phyloP scores from a whole-genome alignment of 2,113 vertebrate species.

The Oceanodroma tethys region DNA sequence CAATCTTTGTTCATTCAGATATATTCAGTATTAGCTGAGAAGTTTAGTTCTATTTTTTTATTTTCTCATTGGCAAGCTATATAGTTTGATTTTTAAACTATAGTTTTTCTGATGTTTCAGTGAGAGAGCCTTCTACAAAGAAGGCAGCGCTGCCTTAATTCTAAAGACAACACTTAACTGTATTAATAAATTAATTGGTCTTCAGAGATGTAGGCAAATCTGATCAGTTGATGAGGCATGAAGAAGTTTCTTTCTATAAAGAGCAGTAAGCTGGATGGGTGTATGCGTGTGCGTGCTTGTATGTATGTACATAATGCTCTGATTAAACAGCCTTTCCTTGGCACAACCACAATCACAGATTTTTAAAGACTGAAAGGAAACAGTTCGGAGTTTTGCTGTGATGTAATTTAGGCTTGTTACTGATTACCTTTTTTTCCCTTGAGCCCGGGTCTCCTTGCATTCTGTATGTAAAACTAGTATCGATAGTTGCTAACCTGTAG shows the following conservation, averaged over 20 bases:
- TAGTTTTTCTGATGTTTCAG: not conserved
- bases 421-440: not conserved
- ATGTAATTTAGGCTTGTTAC: not conserved
- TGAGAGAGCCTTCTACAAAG: not conserved
- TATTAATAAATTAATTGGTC: constrained; percentile 37
- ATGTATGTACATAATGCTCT: not conserved
- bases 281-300: not conserved
- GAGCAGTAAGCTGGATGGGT: not conserved
- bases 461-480: not conserved
- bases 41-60: not conserved
- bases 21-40: not conserved
- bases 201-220: constrained; percentile 13
- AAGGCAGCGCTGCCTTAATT: not conserved
- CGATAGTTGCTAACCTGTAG: not conserved
- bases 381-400: not conserved
- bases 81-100: not conserved
- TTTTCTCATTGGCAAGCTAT: not conserved
- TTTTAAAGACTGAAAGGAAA: not conserved
- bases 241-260: not conserved
- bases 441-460: not conserved
- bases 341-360: not conserved
- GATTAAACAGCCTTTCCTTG: not conserved
- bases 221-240: not conserved
- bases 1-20: not conserved
- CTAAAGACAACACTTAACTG: not conserved